These are phyloP conservation scores for Vulpes lagopus DNA, from an alignment of 2,113 vertebrate species.

Conservation along the genomic window DNA sequence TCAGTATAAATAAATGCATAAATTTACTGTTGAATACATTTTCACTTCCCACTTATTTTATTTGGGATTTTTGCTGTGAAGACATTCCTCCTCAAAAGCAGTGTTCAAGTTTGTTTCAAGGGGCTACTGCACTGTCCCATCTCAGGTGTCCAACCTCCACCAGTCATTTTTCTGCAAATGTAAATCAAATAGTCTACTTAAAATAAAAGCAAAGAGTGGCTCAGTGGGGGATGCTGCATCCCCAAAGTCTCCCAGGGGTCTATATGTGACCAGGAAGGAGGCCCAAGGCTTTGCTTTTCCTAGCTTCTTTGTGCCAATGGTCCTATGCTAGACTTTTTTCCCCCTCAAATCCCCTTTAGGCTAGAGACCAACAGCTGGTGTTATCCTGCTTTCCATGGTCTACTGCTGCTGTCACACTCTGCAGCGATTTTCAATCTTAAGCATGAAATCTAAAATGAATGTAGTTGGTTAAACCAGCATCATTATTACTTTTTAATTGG, in stretches of 20 bases:
- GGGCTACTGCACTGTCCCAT: neutral
- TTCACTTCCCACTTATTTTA: neutral
- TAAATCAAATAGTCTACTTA: neutral
- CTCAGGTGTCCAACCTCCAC: neutral
- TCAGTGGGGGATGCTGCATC: neutral
- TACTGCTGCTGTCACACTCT: too few species aligned
- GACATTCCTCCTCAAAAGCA: neutral
- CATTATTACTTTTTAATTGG: neutral
- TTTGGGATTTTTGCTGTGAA: neutral
- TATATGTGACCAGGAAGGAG: neutral
- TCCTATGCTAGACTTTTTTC: fast-evolving
- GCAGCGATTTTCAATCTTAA: neutral
- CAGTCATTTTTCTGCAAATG: neutral
- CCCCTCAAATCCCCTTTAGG: neutral
- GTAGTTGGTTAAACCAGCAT: neutral
- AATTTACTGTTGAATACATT: neutral
- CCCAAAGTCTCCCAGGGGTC: neutral
- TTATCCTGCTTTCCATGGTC: neutral
- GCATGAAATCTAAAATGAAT: neutral
- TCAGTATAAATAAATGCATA: slow-evolving; percentile 35
- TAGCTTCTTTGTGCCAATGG: fast-evolving
- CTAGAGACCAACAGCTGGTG: neutral
- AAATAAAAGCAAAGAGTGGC: neutral
- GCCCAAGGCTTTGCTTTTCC: neutral
- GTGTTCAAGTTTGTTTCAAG: neutral